Base-by-base conservation (phyloP, 2,797 vertebrate genomes). In the Pseudomugil gertrudae region DNA sequence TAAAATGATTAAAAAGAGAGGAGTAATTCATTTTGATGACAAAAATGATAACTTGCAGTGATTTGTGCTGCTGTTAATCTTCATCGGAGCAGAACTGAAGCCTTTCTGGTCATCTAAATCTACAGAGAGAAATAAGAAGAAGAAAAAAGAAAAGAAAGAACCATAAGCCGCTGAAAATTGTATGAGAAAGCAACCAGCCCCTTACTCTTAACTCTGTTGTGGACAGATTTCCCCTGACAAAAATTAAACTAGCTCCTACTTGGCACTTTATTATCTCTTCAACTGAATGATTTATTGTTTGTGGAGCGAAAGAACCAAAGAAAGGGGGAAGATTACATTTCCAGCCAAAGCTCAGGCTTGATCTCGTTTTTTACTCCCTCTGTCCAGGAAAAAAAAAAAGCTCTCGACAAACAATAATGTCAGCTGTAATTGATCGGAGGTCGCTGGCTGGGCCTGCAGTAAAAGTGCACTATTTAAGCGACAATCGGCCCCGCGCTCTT, bases 261-360 rank as follows among this genome's bases (percentile, higher is more conserved):
- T 94, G 92, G 89, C 94, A 90, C 88, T 95, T 93, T 95, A 95
- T 95, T 95, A 96, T 95, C 93, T 95, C 92, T 94, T 95, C 92
- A 95, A 93, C 89, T 93, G 94, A 95, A 94, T 95, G 92, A 95
- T 96, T 95, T 95, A 95, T 94, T 94, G 91, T 95, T 95, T 95
- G 92, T 92, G 93, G 90, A 92, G 88, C 84, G 89, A 93, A 95
- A 93, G 92, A 92, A 93, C 94, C 86, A 86, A 91, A 90, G 93
- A 91, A 87, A 86, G 48, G 66, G 93, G 69, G 90, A 92, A 95
- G 95, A 96, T 95, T 95, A 94, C 90, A 94, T 95, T 95, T 95
- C 92, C 91, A 90, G 89, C 88, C 87, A 90, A 81, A 84, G 93
- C 85, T 85, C 82, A 81, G 89, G 81, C 87, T 86, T 92, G 84